Evolutionary conservation across 2,888 invertebrate species (phyloP).

Genomic region (Drosophila mimica): DNA sequence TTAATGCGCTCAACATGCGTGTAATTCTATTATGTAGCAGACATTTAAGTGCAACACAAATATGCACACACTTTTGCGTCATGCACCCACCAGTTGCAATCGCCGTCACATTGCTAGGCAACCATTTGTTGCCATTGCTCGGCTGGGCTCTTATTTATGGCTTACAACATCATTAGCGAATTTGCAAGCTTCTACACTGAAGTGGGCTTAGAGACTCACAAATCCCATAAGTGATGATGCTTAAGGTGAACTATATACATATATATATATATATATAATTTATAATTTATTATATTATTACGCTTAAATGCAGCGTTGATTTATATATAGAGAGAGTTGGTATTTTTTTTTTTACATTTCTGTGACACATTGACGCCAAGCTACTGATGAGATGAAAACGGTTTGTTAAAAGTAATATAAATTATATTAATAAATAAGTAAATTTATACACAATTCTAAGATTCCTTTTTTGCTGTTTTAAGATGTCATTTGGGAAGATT

Average conservation of each 20-base stretch:
- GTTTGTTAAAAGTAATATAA: background rate
- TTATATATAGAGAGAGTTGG: background rate
- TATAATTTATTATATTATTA: background rate
- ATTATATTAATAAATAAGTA: background rate
- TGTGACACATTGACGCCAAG: too few relatives aligned
- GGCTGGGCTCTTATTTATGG: constrained; percentile 11
- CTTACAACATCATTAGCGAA: constrained; percentile 19
- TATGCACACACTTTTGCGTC: constrained; percentile 2
- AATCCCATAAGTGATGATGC: constrained; percentile 30
- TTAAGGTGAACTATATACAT: constrained; percentile 17
- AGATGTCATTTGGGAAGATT: background rate
- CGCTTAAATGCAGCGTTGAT: background rate
- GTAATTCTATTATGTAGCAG: constrained; percentile 70
- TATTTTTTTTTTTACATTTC: background rate
- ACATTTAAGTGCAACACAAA: constrained; percentile 59
- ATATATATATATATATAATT: background rate
- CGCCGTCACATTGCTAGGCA: constrained; percentile 14
- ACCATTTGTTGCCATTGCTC: constrained; percentile 6
- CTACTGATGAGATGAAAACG: background rate
- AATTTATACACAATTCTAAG: background rate
- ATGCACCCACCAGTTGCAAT: constrained; percentile 10
- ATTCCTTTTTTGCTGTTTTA: background rate
- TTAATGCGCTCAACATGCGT: constrained; percentile 73
- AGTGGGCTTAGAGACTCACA: constrained; percentile 27
- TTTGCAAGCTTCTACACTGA: constrained; percentile 1